Evolutionary conservation across 2,888 invertebrate genomes (phyloP).

Genomic region (Anorthoa munda): DNA sequence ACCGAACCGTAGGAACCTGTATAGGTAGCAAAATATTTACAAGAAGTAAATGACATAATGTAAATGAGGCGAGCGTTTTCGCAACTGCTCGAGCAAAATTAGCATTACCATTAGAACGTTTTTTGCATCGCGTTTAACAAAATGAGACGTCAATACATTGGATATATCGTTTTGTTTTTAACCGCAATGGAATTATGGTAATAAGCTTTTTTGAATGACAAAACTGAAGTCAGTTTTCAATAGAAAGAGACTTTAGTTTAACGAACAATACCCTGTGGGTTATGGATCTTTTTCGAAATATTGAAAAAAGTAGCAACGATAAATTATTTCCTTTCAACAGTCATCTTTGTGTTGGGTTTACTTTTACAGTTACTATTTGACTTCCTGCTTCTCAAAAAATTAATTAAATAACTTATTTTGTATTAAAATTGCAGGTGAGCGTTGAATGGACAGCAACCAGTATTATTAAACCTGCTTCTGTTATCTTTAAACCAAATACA

Average conservation of each 20-base stretch:
- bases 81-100: constrained; percentile 81
- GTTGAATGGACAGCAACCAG: constrained; percentile 19
- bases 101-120: constrained; percentile 83
- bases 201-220: constrained; percentile 67
- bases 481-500: constrained; percentile 52
- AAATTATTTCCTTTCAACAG: constrained; percentile 27
- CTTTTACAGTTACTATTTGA: constrained; percentile 18
- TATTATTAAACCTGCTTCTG: constrained; percentile 27
- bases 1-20: constrained; percentile 72
- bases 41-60: constrained; percentile 86
- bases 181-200: constrained; percentile 65
- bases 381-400: not conserved
- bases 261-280: constrained; percentile 30
- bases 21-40: constrained; percentile 85
- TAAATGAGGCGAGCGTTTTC: constrained; percentile 84
- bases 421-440: constrained; percentile 7
- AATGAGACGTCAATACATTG: constrained; percentile 81
- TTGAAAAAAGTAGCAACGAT: constrained; percentile 34
- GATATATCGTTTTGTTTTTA: constrained; percentile 68
- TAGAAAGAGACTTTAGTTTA: constrained; percentile 42
- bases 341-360: constrained; percentile 20
- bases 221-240: constrained; percentile 43
- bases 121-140: constrained; percentile 78
- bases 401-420: not conserved
- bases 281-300: constrained; percentile 40